These are phyloP conservation scores for Dendrolimus houi DNA, from an alignment of 2,888 invertebrate species.

Conservation along the genomic window DNA sequence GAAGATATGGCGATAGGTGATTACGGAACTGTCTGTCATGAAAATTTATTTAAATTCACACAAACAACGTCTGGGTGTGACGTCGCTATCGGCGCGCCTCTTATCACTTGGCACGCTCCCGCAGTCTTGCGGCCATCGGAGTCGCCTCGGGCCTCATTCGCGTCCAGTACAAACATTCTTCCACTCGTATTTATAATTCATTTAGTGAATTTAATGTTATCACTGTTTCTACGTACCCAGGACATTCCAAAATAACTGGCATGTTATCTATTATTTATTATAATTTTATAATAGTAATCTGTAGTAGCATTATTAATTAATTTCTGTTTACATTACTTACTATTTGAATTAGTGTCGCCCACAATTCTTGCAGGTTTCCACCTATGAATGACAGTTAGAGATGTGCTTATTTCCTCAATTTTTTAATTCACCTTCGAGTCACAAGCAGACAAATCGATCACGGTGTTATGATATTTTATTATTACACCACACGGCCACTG, in stretches of 20 bases:
- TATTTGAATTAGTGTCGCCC: slow-evolving; percentile 71
- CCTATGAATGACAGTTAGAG: slow-evolving; percentile 62
- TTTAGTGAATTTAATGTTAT: slow-evolving; percentile 15
- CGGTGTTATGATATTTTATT: slow-evolving; percentile 39
- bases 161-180: slow-evolving; percentile 51
- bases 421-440: slow-evolving; percentile 51
- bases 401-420: slow-evolving; percentile 47
- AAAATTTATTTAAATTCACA: slow-evolving; percentile 77
- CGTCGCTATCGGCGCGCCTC: slow-evolving; percentile 75
- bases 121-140: slow-evolving; percentile 63
- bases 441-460: slow-evolving; percentile 52
- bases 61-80: slow-evolving; percentile 77
- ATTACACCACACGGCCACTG: slow-evolving; percentile 57
- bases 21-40: slow-evolving; percentile 76
- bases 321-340: slow-evolving; percentile 55
- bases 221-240: slow-evolving; percentile 1
- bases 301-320: neutral
- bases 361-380: slow-evolving; percentile 64
- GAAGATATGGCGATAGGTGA: slow-evolving; percentile 64
- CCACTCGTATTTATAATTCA: slow-evolving; percentile 29
- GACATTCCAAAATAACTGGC: slow-evolving; percentile 4
- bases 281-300: slow-evolving; percentile 1
- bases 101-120: slow-evolving; percentile 76
- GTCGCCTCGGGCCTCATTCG: slow-evolving; percentile 53
- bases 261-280: slow-evolving; percentile 1